phyloP scores from a whole-genome alignment of 2,797 vertebrate species.

The Pangasius mekongensis region DNA sequence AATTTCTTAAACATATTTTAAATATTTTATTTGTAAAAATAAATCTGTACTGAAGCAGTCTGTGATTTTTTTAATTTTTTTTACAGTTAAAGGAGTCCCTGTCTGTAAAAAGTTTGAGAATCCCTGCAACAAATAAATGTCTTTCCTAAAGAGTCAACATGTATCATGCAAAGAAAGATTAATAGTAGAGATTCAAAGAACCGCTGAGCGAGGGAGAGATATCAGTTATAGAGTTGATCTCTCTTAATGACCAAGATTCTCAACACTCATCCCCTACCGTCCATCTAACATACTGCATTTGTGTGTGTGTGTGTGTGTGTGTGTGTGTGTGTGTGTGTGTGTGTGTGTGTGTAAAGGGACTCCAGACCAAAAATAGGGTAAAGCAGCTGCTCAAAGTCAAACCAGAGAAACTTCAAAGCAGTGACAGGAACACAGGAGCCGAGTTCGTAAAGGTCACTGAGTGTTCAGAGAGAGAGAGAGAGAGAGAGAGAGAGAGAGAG shows the following conservation, averaged over 20 bases:
- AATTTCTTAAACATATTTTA: background rate
- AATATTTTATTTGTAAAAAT: background rate
- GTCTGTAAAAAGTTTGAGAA: background rate
- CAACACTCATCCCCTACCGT: background rate
- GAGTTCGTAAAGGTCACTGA: conserved; percentile 78
- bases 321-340: conserved; percentile 54
- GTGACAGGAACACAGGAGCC: conserved; percentile 66
- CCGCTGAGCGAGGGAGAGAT: background rate
- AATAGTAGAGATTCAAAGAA: background rate
- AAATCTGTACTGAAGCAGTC: background rate
- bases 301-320: conserved; percentile 52
- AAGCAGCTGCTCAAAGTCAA: conserved; percentile 78
- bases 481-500: background rate
- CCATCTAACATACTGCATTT: conserved; percentile 20
- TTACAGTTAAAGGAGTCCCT: background rate
- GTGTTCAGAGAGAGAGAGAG: conserved; percentile 65
- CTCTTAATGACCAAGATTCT: conserved; percentile 18
- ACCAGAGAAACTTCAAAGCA: conserved; percentile 76
- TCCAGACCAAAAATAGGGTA: conserved; percentile 76
- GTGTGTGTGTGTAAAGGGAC: conserved; percentile 56
- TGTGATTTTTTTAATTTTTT: background rate
- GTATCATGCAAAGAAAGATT: background rate
- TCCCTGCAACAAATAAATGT: background rate
- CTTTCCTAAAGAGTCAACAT: background rate
- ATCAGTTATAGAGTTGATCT: background rate